Percentiles rank a stretch among this genome's conserved stretches.
phyloP scores from a whole-genome alignment of 92 coral and sea anemone species.

The Diadumene lineata region DNA sequence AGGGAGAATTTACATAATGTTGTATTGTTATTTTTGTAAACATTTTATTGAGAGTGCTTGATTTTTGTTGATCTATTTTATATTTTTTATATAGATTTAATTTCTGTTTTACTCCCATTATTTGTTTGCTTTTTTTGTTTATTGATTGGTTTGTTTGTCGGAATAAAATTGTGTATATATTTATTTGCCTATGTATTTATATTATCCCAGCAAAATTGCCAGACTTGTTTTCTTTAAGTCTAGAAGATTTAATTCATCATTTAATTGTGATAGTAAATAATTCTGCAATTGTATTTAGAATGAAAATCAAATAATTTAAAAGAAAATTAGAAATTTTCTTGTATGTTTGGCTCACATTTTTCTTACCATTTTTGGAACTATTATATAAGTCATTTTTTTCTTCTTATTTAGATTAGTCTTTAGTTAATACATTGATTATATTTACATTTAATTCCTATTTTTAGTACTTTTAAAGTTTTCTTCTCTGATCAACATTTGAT shows the following conservation, averaged over 20 bases:
- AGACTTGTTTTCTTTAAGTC: background rate
- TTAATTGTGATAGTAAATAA: background rate
- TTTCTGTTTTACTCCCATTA: background rate
- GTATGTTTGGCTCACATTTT: background rate
- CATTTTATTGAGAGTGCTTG: no score
- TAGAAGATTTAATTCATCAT: background rate
- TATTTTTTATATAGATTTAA: background rate
- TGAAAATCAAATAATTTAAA: no score
- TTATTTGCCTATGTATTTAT: background rate
- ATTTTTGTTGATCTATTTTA: background rate
- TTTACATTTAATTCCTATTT: no score
- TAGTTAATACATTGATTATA: no score
- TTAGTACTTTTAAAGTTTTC: no score
- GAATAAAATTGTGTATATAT: background rate
- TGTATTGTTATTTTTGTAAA: background rate
- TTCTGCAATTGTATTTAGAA: no score
- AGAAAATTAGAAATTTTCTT: background rate
- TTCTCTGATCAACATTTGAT: constrained; percentile 30
- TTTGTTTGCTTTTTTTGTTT: background rate
- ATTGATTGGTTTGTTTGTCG: background rate
- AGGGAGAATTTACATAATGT: constrained; percentile 59
- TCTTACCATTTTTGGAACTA: background rate
- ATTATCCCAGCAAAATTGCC: background rate
- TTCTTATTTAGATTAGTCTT: no score
- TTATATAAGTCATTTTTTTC: no score